These are phyloP conservation scores for Synanthedon formicaeformis DNA, from an alignment of 2,888 invertebrate genomes.

Conservation along the genomic window DNA sequence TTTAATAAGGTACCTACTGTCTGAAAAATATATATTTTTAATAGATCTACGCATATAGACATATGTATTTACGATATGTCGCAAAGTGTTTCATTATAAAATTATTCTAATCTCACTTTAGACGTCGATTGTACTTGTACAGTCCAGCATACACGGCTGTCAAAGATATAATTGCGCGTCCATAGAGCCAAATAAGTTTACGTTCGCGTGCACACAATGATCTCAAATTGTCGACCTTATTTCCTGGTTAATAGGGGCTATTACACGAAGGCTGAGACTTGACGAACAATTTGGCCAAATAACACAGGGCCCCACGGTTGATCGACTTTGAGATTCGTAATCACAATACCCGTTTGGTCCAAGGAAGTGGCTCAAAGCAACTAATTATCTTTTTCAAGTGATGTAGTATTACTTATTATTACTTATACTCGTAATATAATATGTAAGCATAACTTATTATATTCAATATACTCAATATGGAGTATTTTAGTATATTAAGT, in stretches of 20 bases:
- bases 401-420: constrained; percentile 6
- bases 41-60: too few relatives aligned
- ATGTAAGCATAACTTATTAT: too few relatives aligned
- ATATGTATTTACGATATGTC: too few relatives aligned
- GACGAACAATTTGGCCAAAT: constrained; percentile 26
- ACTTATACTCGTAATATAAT: too few relatives aligned
- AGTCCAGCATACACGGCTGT: constrained; percentile 43
- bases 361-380: constrained; percentile 39
- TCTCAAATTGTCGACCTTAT: constrained; percentile 23
- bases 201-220: constrained; percentile 13
- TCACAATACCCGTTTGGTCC: constrained; percentile 43
- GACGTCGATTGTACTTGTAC: constrained; percentile 38
- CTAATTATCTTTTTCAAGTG: constrained; percentile 42
- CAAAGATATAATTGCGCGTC: constrained; percentile 64
- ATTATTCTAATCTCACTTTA: constrained; percentile 21
- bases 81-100: too few relatives aligned
- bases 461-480: too few relatives aligned
- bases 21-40: too few relatives aligned
- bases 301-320: constrained; percentile 48
- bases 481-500: too few relatives aligned
- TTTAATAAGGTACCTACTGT: too few relatives aligned
- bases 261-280: neutral
- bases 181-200: constrained; percentile 37
- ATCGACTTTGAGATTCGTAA: constrained; percentile 57
- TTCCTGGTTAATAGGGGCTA: neutral